Conservation (phyloP, 2,113 vertebrate genomes). For the Sitta europaea region DNA sequence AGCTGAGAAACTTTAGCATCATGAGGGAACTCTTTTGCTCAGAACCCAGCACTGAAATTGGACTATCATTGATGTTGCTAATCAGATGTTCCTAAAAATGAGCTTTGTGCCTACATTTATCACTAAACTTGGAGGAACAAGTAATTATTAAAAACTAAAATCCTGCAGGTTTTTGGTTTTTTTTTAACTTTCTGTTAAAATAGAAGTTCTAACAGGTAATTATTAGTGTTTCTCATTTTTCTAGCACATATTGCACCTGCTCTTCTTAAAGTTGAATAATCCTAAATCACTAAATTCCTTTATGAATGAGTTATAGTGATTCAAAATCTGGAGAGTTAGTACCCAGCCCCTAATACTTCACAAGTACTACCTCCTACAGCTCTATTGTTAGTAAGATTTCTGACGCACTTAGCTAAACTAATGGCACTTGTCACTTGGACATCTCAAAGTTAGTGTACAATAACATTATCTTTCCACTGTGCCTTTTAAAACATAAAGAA, state of each 20-base stretch:
- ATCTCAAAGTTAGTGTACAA: neutral
- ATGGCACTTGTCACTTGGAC: neutral
- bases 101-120: neutral
- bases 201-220: neutral
- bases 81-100: neutral
- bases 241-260: neutral
- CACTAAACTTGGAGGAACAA: neutral
- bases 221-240: neutral
- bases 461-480: neutral
- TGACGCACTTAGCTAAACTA: neutral
- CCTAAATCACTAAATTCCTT: neutral
- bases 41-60: neutral
- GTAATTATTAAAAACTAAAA: neutral
- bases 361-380: neutral
- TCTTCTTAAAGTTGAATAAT: neutral
- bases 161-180: too few relatives aligned
- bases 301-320: neutral
- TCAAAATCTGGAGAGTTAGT: neutral
- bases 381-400: neutral
- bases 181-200: neutral
- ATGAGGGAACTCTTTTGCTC: neutral
- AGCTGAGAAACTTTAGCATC: neutral
- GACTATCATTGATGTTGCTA: neutral
- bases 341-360: neutral
- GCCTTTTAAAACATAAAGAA: neutral